phyloP scores from a whole-genome alignment of 2,888 invertebrate genomes.

The Matsumyia berberina region DNA sequence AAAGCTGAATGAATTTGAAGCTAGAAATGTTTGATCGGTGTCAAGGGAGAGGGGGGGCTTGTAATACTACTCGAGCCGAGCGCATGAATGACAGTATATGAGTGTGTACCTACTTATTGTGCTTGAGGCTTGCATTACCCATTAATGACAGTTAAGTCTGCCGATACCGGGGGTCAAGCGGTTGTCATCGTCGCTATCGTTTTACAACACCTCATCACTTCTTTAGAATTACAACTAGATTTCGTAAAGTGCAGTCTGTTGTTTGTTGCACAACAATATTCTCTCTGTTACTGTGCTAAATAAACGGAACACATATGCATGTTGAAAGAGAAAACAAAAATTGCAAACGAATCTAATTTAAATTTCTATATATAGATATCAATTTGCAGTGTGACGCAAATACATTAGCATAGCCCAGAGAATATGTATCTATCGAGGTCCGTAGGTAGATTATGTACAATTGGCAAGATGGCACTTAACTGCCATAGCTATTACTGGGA shows the following conservation, averaged over 20 bases:
- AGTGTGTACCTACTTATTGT: constrained; percentile 43
- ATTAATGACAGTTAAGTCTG: constrained; percentile 43
- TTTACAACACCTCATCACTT: constrained; percentile 68
- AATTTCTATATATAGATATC: constrained; percentile 70
- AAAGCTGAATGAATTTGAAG: constrained; percentile 76
- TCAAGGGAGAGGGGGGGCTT: not conserved
- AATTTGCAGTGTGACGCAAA: constrained; percentile 70
- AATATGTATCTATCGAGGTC: not conserved
- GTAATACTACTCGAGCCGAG: constrained; percentile 31
- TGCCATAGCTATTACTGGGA: constrained; percentile 20
- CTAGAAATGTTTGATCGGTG: constrained; percentile 57
- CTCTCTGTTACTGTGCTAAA: constrained; percentile 61
- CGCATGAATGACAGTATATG: constrained; percentile 63
- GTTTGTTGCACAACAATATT: constrained; percentile 52
- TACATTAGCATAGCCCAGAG: constrained; percentile 35
- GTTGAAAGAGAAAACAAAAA: constrained; percentile 40
- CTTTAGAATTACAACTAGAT: constrained; percentile 47
- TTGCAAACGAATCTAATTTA: constrained; percentile 73
- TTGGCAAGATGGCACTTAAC: constrained; percentile 52
- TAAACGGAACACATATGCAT: constrained; percentile 53
- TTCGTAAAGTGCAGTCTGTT: constrained; percentile 21
- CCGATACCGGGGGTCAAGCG: constrained; percentile 35
- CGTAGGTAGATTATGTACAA: constrained; percentile 49
- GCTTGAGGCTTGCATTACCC: constrained; percentile 44
- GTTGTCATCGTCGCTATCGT: constrained; percentile 48